Base-by-base conservation (phyloP, 2,113 vertebrate genomes). In the Vidua macroura region DNA sequence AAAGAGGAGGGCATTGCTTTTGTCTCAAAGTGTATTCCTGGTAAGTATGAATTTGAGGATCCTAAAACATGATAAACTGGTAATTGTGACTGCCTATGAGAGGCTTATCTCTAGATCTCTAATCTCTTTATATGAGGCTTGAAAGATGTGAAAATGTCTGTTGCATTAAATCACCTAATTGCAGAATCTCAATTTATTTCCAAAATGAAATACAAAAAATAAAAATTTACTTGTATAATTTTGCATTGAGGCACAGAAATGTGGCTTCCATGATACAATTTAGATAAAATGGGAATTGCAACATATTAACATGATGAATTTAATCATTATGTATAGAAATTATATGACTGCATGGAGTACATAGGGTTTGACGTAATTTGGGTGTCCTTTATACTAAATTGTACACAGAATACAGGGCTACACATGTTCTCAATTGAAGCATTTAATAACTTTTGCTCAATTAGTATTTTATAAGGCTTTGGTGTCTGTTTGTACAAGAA, bases 391-490 rank as follows among this genome's bases (percentile, higher is more conserved):
- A 27, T 53, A 84, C 31, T 44, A 23, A 78, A 80, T 23, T 77
- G 20, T 55, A 51, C 27, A 48, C 9, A 37, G 68, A 67, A 75
- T 64, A 72, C 59, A 14, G 51, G 91, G 31, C 31, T 48, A 23
- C 46, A 91, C 76, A 70, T 80, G 79, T 58, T 70, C 41, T 90
- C 10, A 13, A 43, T 11, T 94, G 35, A 52, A 6, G 18, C 22
- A 31, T 59, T 73, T 92, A 72, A 56, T 74, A 79, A 58, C 72
- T 93, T 85, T 73, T 66, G 18, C 41, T 66, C 67, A 85, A 35
- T 96, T 91, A 88, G 31, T 18, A 19, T 81, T 95, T 88, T 91
- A 76, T 67, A 51, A 66, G 67, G 9, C 43, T 89, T 87, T 85
- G 41, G 19, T 55, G 10, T 63, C 68, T 83, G 51, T 78, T 92